Base-by-base conservation (phyloP, 37 sponge, comb jelly and placozoan species). In the Crambe crambe region DNA sequence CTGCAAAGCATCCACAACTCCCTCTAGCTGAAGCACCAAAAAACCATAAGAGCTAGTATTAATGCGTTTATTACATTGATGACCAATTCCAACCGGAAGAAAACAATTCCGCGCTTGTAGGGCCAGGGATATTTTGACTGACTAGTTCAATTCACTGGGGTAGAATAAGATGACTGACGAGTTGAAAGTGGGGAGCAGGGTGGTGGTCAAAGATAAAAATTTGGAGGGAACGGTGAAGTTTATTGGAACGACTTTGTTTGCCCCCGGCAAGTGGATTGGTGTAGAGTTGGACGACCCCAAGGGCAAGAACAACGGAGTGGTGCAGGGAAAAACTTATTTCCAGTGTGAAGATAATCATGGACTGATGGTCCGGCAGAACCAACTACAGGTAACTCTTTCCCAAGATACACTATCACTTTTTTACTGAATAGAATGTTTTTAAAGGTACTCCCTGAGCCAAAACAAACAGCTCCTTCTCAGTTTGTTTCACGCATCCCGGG, bases 241-340 rank as follows among this genome's bases (percentile, higher is more conserved):
- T 80, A 61, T 89, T 42, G 99, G 99, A 3, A 63, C 77, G 5
- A 94, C 99, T 3, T 54, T 78, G 10, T 99, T 99, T 82, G 96
- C 99, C 39, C 87, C 92, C 4, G 99, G 99, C 15, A 93, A 86
- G 72, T 99, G 99, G 99, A 82, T 96, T 4, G 99, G 99, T 3
- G 87, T 99, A 4, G 89, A 83, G 26, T 64, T 99, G 84, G 93
- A 85, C 54, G 95, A 92, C 32, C 47, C 95, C 18, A 80, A 73
- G 32, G 96, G 99, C 15, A 99, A 99, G 79, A 99, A 99, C 80
- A 92, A 99, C 35, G 79, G 79, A 25, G 58, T 80, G 0, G 88
- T 98, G 0, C 68, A 89, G 39, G 99, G 92, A 4, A 96, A 94
- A 74, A 58, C 41, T 1, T 97, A 97, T 61, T 97, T 97, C 75